Evolutionary conservation across 2,797 vertebrate species (phyloP), one percentile per base, ranked within the genome.

Genomic region (Pterois miles): DNA sequence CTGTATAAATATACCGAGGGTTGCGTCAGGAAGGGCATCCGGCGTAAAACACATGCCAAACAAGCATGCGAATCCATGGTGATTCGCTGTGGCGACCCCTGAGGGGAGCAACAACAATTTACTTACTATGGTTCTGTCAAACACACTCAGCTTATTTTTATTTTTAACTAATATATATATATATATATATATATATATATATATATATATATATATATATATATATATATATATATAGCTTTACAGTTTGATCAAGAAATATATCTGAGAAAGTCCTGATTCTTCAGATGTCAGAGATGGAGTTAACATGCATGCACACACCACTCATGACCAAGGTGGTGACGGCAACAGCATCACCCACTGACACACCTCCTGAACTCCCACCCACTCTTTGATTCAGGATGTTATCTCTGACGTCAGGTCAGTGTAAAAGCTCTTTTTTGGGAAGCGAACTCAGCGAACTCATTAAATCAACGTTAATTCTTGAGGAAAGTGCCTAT

Each of bases 391-490:
- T 87, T 86, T 82, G 76, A 88, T 91, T 90, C 71, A 84, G 14
- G 78, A 76, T 27, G 86, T 81, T 86, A 78, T 81, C 83, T 89
- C 86, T 94, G 94, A 94, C 92, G 93, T 95, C 92, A 93, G 77
- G 38, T 54, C 53, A 9, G 62, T 67, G 67, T 82, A 71, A 91
- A 85, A 74, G 83, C 71, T 84, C 82, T 81, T 87, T 90, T 90
- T 86, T 40, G 38, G 74, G 75, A 67, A 16, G 36, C 63, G 8
- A 66, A 78, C 86, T 86, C 84, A 16, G 36, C 63, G 8, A 66
- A 78, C 86, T 86, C 84, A 86, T 89, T 85, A 90, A 89, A 87
- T 91, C 76, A 74, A 85, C 87, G 90, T 87, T 82, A 89, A 91
- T 91, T 93, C 91, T 81, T 90, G 74, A 63, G 84, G 65, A 36